Conservation (phyloP, 2,113 vertebrate species). For the Panthera tigris region DNA sequence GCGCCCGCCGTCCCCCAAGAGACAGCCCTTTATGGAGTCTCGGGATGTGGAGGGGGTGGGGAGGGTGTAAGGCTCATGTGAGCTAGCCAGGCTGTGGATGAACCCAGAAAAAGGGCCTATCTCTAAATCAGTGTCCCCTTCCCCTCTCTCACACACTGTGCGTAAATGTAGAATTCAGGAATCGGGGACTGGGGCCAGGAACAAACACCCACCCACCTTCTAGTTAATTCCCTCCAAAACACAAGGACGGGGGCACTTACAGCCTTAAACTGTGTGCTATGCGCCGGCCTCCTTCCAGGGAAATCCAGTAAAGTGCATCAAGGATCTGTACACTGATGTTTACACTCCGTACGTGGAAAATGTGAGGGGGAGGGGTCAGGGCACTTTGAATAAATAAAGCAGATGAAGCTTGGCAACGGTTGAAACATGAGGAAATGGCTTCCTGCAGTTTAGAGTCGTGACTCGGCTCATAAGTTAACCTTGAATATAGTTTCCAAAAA, state of each 20-base stretch:
- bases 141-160: not conserved
- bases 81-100: not conserved
- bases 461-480: constrained; percentile 74
- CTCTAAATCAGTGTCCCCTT: not conserved
- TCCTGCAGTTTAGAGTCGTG: constrained; percentile 52
- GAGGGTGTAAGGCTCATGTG: accelerated
- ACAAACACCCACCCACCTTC: not conserved
- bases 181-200: not conserved
- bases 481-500: constrained; percentile 71
- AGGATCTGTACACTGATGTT: too few relatives aligned
- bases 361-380: accelerated
- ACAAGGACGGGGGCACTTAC: not conserved
- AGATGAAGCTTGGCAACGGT: not conserved
- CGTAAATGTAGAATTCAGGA: not conserved
- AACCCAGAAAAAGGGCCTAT: not conserved
- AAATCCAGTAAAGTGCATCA: not conserved
- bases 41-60: accelerated
- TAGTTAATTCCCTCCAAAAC: not conserved
- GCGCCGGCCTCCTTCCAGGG: not conserved
- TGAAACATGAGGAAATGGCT: constrained; percentile 66
- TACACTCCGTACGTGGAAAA: not conserved
- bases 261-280: not conserved
- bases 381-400: constrained; percentile 8
- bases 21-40: not conserved
- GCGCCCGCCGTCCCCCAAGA: accelerated